Base-by-base conservation (phyloP, 2,888 invertebrate species). In the Muscina levida region DNA sequence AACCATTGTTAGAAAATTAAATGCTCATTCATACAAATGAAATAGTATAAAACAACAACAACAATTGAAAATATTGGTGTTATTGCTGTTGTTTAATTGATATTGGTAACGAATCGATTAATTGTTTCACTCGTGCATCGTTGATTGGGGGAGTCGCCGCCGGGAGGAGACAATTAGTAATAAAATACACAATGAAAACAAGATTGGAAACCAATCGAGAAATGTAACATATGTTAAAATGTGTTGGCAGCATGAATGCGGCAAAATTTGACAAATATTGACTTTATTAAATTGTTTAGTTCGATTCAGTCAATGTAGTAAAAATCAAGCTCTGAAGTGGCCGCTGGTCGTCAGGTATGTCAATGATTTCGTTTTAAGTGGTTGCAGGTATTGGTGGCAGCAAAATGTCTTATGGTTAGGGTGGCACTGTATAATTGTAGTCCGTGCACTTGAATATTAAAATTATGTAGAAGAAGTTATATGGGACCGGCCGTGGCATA, bases 251-350 rank as follows among this genome's bases (percentile, higher is more conserved):
- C 1, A 15, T 48, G 51, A 19, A 19, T 51, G n/a, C 8, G 57
- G 57, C 15, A 57, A 31, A 37, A 15, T 62, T 42, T 62, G 62
- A 62, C 62, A 62, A 62, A 42, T 42, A 42, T 39, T 62, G 62
- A 62, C 62, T 42, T 42, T 62, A 62, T 62, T 62, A 62, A 62
- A 59, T 42, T 62, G 42, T 42, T 62, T 62, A 42, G 11, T 22
- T 11, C 19, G 51, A 11, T 19, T 19, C 1, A 15, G 1, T 11
- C 19, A 19, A 11, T 19, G 11, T 11, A 15, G 1, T 15, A 5
- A 48, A 15, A 5, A 17, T n/a, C 17, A 17, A 17, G 46, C 17
- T 46, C 46, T n/a, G n/a, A n/a, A n/a, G 46, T 46, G 22, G 19
- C 51, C 17, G 8, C 22, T 6, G 19, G 11, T 11, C 22, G 11